Conservation (phyloP, 2,888 invertebrate genomes). For the Eupithecia subumbrata region DNA sequence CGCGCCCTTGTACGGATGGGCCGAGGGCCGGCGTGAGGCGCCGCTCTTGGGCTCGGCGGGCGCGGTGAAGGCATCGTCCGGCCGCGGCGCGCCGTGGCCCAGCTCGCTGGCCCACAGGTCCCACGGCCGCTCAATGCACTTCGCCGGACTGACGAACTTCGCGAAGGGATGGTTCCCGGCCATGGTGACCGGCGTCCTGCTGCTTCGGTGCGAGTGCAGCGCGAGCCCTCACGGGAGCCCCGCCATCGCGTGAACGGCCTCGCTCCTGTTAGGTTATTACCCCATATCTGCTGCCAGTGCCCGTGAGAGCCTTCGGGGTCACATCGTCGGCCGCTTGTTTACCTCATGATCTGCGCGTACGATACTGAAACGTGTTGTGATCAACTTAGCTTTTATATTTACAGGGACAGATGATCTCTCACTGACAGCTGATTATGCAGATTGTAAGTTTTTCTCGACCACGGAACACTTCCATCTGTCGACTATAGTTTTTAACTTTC, state of each 20-base stretch:
- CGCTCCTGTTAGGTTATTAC: conserved; percentile 82
- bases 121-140: conserved; percentile 82
- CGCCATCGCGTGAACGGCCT: conserved; percentile 73
- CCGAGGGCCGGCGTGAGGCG: conserved; percentile 57
- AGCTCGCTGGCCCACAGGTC: conserved; percentile 80
- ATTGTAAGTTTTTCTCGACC: conserved; percentile 82
- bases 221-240: conserved; percentile 70
- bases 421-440: conserved; percentile 85
- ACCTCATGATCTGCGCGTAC: conserved; percentile 72
- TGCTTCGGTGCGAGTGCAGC: conserved; percentile 58
- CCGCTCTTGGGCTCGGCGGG: conserved; percentile 64
- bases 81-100: conserved; percentile 76
- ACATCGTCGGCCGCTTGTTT: conserved; percentile 71
- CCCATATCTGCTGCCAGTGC: conserved; percentile 73
- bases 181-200: conserved; percentile 70
- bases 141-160: conserved; percentile 77
- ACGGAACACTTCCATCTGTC: conserved; percentile 79
- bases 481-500: conserved; percentile 65
- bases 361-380: conserved; percentile 74
- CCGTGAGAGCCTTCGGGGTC: conserved; percentile 64
- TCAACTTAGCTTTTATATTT: conserved; percentile 83
- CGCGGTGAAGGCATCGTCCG: conserved; percentile 67
- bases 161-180: conserved; percentile 74
- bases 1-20: conserved; percentile 67
- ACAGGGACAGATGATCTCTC: conserved; percentile 84